Base-by-base conservation (phyloP, 2,797 vertebrate species). In the Muraenolepis orangiensis region DNA sequence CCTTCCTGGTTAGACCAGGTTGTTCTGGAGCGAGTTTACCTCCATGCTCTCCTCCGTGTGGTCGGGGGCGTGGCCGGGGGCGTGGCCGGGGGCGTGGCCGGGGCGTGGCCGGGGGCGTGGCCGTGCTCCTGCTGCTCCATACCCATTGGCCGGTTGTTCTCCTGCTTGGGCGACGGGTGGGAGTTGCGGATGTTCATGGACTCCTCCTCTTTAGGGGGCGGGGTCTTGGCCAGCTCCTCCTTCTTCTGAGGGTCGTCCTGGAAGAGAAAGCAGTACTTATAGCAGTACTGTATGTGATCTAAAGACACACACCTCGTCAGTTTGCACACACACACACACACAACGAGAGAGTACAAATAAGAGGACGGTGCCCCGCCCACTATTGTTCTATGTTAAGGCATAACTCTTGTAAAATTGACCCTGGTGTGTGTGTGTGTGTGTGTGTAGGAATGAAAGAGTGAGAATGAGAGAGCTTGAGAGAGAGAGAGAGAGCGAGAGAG, bases 11-110 rank as follows among this genome's bases (percentile, higher is more conserved):
- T 94, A 97, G 83, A 96, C 95, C 91, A 96, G 87, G 93, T 96
- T 97, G 92, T 97, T 98, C 93, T 97, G 95, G 82, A 95, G 92
- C 78, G 92, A 95, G 92, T 96, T 97, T 91, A 95, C 95, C 81
- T 96, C 97, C 32, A 90, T 73, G 1, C 91, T 84, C 29, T 91
- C 91, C 82, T 91, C 91, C 13, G 88, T 81, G 87, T 84, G 85
- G 88, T 89, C 85, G 28, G 89, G 91, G 66, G 80, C 77, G 78
- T 80, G 84, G 73, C 29, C 80, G 0, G 81, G 78, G 78, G 85
- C 84, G 0, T 82, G 86, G 77, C 76, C 76, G 2, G 82, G 78
- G 79, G 85, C 84, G 0, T 82, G 86, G 76, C 76, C 76, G 2
- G 81, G 2, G 81, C 76, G 77, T 80, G 83, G 73, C 29, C 81